A percentile compares a stretch with the other conserved stretches of the same genome.
Conservation (phyloP, 2,113 vertebrate genomes). For the Butastur rufipennis region DNA sequence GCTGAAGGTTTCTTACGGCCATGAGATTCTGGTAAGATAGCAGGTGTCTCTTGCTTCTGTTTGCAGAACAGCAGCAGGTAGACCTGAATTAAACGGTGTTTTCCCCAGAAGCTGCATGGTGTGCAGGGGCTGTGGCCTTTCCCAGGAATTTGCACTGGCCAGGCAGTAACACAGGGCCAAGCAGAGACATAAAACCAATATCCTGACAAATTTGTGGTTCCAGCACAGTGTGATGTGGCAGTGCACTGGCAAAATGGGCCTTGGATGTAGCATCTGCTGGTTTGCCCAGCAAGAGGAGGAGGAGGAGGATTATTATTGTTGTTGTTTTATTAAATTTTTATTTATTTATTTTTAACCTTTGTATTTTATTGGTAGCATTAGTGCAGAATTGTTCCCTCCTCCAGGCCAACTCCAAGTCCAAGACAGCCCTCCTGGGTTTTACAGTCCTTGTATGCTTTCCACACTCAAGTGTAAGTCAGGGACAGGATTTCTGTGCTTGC, state of each 20-base stretch:
- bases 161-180: neutral
- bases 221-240: neutral
- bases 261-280: neutral
- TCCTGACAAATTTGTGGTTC: neutral
- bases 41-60: neutral
- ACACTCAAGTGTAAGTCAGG: neutral
- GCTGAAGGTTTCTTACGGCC: conserved; percentile 88
- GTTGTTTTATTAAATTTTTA: neutral
- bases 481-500: neutral
- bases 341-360: neutral
- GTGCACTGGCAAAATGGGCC: neutral
- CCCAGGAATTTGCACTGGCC: neutral
- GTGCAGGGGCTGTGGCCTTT: neutral
- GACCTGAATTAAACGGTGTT: neutral
- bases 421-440: neutral
- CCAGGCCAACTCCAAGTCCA: neutral
- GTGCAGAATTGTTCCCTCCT: neutral
- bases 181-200: neutral
- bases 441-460: neutral
- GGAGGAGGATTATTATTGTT: neutral
- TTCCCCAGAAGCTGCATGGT: neutral
- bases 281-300: neutral
- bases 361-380: neutral
- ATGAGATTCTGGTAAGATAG: conserved; percentile 88
- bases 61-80: neutral